Base-by-base conservation (phyloP, 2,797 vertebrate species). In the Loriculus beryllinus region DNA sequence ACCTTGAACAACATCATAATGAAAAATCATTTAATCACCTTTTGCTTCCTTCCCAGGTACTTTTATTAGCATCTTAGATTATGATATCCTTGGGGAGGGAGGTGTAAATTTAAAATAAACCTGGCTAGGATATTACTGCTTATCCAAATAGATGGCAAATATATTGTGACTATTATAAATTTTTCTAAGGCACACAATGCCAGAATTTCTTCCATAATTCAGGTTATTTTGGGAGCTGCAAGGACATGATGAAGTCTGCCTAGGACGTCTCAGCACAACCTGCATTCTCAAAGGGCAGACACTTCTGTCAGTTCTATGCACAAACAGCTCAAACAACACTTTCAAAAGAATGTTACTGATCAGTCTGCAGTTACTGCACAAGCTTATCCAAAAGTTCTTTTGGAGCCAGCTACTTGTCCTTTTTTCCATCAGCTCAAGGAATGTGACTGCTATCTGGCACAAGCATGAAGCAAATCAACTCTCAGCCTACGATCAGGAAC, bases 391-490 rank as follows among this genome's bases (percentile, higher is more conserved):
- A 29, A 59, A 80, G 71, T 2, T 37, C 20, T 47, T 71, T 0
- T 59, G 26, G 29, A 3, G 74, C 29, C 35, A 63, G 43, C 37
- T 5, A 52, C n/a, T 37, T 78, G 76, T 33, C 49, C 29, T 64
- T 12, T 65, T 14, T 65, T 22, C 42, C 60, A 67, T 9, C 40
- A 33, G 6, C 40, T 40, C 56, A 6, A n/a, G 72, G 23, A 60
- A 47, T 40, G 49, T 0, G 1, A n/a, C 47, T 51, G 29, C 42
- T 47, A 14, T 5, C 21, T 39, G 54, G 49, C 28, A 77, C 6
- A 42, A 35, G 52, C 47, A 35, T 0, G 0, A 52, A 62, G 56
- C 21, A 29, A 28, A 60, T 12, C 12, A 19, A 2, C 31, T 37
- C 13, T 14, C 70, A 64, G 14, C 28, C 49, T 21, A n/a, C 39